Evolutionary conservation across 2,888 invertebrate genomes (phyloP), one percentile per base, ranked within the genome.

Genomic region (Branchinecta sandiegonensis): DNA sequence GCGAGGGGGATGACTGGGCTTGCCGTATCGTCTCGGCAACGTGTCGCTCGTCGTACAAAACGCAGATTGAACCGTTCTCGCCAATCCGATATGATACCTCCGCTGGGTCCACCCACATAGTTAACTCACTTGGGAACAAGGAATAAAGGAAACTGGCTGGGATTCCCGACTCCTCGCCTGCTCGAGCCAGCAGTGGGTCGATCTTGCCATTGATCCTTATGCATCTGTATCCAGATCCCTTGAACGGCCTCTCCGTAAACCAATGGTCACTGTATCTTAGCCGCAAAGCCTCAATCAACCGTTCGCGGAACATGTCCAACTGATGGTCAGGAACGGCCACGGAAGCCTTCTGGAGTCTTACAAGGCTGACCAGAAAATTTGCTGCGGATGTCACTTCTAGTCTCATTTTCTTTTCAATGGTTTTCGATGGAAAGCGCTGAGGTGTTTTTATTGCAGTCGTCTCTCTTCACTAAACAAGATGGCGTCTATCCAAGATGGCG

Each of bases 81-180:
- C 84, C 84, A 73, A 85, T 83, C 73, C 85, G 78, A 76, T 84
- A 85, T 12, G 83, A 83, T 10, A 88, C 88, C 78, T 87, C 87
- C 73, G 81, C 80, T 3, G 87, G 88, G 76, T 88, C 88, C 71
- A 88, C 85, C 88, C 88, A 88, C 78, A 88, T 83, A 47, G 87
- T 87, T 14, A 88, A 80, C 78, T 88, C 87, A 73, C 81, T 81
- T 46, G 87, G 87, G 71, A 87, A 82, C 69, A 81, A 74, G 66
- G 75, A 77, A 72, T 83, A 81, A 70, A 86, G 78, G 72, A 82
- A 78, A 70, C 81, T 79, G 71, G 84, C 83, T 71, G 81, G 77
- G 56, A 86, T 78, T 68, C 86, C 87, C 74, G 83, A 83, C 73
- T 82, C 81, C 69, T 79, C 80, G 47, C 85, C 86, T 47, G 86